A percentile compares a stretch with the other conserved stretches of the same genome.
These are phyloP conservation scores for Lepidotrigona ventralis DNA, from an alignment of 1,140 invertebrate genomes.

Conservation along the genomic window DNA sequence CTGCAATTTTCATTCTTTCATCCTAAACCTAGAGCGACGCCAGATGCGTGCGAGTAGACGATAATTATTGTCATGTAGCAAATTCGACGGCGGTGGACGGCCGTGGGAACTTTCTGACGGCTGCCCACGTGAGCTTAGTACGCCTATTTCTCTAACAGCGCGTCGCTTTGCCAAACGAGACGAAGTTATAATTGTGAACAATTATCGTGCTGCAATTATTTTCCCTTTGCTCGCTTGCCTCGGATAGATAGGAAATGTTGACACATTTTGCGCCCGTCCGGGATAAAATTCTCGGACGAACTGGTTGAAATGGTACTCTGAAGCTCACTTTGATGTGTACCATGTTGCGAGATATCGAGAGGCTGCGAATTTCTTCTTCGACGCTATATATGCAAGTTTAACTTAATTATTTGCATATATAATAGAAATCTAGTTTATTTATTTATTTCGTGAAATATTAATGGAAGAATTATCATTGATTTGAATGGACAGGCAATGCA, in stretches of 20 bases:
- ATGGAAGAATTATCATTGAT: no score
- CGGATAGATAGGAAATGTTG: not conserved
- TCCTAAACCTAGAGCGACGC: not conserved
- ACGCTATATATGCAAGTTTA: not conserved
- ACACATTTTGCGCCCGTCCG: not conserved
- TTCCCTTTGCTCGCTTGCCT: not conserved
- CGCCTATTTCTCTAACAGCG: not conserved
- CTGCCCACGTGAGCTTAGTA: not conserved
- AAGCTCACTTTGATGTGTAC: not conserved
- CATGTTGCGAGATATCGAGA: not conserved
- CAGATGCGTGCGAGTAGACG: not conserved
- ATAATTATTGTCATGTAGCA: not conserved
- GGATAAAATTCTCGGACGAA: not conserved
- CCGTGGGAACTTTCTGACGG: not conserved
- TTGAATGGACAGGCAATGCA: no score
- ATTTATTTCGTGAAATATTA: no score
- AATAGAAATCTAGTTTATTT: no score
- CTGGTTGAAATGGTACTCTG: not conserved
- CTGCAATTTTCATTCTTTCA: not conserved
- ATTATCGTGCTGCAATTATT: slow-evolving; percentile 18
- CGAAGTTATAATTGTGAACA: slow-evolving; percentile 26
- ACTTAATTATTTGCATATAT: no score
- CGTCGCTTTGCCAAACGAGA: not conserved
- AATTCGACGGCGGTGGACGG: not conserved
- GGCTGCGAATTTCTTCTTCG: not conserved